phyloP scores from a whole-genome alignment of 2,113 vertebrate species.

The Catagonus wagneri region DNA sequence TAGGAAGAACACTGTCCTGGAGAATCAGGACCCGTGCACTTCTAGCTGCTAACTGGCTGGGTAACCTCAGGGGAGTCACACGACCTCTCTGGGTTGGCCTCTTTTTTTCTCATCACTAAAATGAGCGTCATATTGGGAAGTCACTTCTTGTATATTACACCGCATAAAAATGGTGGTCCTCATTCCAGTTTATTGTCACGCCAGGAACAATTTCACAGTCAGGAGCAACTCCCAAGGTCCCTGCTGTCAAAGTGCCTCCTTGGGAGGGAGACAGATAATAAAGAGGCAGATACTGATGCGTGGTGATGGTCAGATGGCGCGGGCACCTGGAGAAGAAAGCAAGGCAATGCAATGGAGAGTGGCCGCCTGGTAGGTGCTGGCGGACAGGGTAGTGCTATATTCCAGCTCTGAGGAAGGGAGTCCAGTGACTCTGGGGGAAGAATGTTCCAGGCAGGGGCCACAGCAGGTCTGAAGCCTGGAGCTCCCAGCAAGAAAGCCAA shows the following conservation, averaged over 20 bases:
- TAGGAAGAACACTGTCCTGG: neutral
- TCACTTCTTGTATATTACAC: neutral
- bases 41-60: neutral
- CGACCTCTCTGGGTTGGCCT: neutral
- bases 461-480: neutral
- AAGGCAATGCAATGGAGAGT: neutral
- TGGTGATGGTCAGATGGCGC: neutral
- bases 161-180: neutral
- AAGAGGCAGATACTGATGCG: neutral
- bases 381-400: neutral
- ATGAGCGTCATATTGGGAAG: neutral
- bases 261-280: neutral
- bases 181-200: neutral
- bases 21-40: neutral
- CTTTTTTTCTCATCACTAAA: neutral
- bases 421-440: neutral
- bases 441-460: neutral
- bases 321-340: neutral
- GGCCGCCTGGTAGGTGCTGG: neutral
- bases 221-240: neutral
- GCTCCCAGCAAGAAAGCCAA: neutral
- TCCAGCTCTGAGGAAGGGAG: neutral
- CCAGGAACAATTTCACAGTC: neutral
- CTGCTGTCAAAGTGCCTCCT: neutral
- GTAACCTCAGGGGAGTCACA: neutral